These are phyloP conservation scores for Coelopa frigida DNA, from an alignment of 1,140 invertebrate species.

Conservation along the genomic window DNA sequence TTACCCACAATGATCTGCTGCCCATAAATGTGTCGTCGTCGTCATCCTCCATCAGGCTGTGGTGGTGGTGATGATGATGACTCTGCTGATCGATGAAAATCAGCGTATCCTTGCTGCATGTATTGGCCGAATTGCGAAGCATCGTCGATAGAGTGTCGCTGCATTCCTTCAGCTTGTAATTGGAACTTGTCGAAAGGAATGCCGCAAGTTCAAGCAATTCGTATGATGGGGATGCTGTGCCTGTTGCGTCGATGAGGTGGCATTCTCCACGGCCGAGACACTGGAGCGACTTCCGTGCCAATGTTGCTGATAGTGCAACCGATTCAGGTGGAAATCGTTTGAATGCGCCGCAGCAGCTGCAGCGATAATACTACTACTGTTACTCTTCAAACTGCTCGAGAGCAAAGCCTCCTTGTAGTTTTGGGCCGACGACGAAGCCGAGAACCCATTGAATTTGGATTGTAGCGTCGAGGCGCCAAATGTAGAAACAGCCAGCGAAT, in stretches of 20 bases:
- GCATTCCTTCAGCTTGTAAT: conserved; percentile 38
- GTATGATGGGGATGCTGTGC: conserved; percentile 22
- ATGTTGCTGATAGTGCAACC: conserved; percentile 16
- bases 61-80: conserved; percentile 30
- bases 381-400: conserved; percentile 27
- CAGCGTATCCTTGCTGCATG: conserved; percentile 43
- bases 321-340: conserved; percentile 17
- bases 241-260: conserved; percentile 21
- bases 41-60: conserved; percentile 38
- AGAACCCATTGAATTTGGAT: conserved; percentile 35
- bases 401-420: conserved; percentile 22
- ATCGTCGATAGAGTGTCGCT: conserved; percentile 37
- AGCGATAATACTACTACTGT: conserved; percentile 18
- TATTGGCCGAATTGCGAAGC: conserved; percentile 39
- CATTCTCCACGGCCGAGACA: conserved; percentile 35
- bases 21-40: conserved; percentile 37
- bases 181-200: conserved; percentile 43
- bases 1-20: conserved; percentile 36
- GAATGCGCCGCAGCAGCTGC: conserved; percentile 26
- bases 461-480: conserved; percentile 29
- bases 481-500: conserved; percentile 26
- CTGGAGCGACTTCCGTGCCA: conserved; percentile 41
- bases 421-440: conserved; percentile 18
- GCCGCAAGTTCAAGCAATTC: conserved; percentile 27
- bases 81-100: conserved; percentile 42